Evolutionary conservation across 2,888 invertebrate species (phyloP).

Genomic region (Pachycephus smyrnensis): DNA sequence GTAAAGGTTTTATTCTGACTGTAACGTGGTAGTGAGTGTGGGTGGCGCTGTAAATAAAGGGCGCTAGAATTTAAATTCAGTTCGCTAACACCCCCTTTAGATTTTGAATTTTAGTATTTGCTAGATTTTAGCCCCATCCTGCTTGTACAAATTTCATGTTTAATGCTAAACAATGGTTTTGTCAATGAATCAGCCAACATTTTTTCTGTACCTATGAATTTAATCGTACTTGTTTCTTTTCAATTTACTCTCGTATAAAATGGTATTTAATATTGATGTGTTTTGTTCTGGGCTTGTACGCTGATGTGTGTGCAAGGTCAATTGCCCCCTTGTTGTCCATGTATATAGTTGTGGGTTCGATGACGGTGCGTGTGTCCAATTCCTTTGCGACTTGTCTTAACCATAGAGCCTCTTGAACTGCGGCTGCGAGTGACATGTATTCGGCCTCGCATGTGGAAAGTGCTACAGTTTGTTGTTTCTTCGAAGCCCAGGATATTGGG

Average conservation of each 20-base stretch:
- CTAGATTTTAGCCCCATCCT: no score
- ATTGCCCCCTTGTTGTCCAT: conserved; percentile 19
- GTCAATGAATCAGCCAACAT: no score
- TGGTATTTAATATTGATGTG: conserved; percentile 21
- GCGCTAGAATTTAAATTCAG: no score
- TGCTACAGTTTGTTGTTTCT: conserved; percentile 31
- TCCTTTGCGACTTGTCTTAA: conserved; percentile 9
- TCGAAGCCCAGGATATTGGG: conserved; percentile 24
- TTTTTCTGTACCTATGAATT: no score
- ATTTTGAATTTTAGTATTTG: no score
- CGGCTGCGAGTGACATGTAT: conserved; percentile 20
- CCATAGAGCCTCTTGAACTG: conserved; percentile 13
- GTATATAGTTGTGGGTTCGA: conserved; percentile 6
- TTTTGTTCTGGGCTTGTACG: conserved; percentile 14
- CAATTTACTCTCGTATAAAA: conserved; percentile 13
- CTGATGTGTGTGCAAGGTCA: conserved; percentile 5
- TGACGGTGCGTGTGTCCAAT: background rate
- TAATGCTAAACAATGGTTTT: no score
- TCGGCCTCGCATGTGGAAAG: conserved; percentile 22
- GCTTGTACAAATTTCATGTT: no score
- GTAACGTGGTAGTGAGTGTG: no score
- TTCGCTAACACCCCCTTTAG: no score
- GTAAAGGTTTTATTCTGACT: no score
- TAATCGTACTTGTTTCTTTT: no score
- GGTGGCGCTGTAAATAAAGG: no score